Evolutionary conservation across 2,888 invertebrate species (phyloP), one percentile per base, ranked within the genome.

Genomic region (Acanthosoma haemorrhoidale): DNA sequence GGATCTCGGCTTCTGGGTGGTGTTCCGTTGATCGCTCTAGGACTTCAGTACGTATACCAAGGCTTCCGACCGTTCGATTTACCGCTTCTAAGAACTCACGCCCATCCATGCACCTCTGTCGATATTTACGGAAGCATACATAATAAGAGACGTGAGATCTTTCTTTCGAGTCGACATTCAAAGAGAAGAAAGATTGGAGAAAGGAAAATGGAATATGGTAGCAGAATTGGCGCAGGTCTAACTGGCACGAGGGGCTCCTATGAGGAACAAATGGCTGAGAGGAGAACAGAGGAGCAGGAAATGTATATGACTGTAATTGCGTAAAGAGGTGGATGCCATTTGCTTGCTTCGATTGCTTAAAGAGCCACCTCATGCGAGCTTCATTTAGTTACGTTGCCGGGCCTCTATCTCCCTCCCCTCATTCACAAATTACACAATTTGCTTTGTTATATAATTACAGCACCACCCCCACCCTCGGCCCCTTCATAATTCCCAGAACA

Each of bases 261-360:
- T 34, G 60, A 60, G 60, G 34, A 60, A 60, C 60, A 60, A 60
- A 60, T 60, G 60, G 8, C 60, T 21, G 29, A 58, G 31, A 31
- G 58, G 36, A 36, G 36, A 36, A 36, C 36, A 36, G 36, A 18
- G 58, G 41, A 13, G 8, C 6, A 15, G 41, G 41, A 41, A 58
- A 58, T 58, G 58, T 11, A 15, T 57, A 29, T 29, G 4, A 8
- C 57, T 1, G 3, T 31, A 58, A 43, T 43, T 43, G 43, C 43
- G 43, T 43, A 43, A 6, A 43, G 43, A 43, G 43, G 43, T 21
- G 43, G 21, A 43, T 43, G 1, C 43, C 21, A 21, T 43, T 43
- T 43, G 43, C 43, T 18, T 43, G 43, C 43, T 43, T 21, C 43
- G 43, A 43, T 43, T 21, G 43, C 43, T 43, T 21, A 15, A 43